Percentiles rank a stretch among this genome's conserved stretches.
These are phyloP conservation scores for Galerucella calmariensis DNA, from an alignment of 2,888 invertebrate genomes.

Conservation along the genomic window DNA sequence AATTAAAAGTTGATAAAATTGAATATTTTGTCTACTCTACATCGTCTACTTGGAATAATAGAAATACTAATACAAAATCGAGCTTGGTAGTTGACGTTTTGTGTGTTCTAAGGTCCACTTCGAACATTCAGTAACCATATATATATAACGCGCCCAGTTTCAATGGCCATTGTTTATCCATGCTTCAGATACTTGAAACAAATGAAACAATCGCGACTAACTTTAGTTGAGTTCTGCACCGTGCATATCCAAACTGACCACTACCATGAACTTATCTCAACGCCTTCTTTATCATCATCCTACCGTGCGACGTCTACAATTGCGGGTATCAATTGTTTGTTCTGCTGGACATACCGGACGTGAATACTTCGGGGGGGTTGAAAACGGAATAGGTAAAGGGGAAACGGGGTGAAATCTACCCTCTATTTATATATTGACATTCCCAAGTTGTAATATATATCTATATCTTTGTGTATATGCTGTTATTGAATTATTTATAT, in stretches of 20 bases:
- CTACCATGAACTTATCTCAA: constrained; percentile 53
- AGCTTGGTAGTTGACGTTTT: constrained; percentile 39
- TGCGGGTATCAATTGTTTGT: constrained; percentile 48
- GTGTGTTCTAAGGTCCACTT: constrained; percentile 42
- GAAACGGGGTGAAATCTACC: constrained; percentile 8
- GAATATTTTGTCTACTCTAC: no score
- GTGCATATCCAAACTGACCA: constrained; percentile 56
- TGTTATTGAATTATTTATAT: no score
- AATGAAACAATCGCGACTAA: constrained; percentile 55
- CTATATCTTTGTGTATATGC: no score
- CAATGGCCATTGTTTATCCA: constrained; percentile 58
- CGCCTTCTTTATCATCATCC: constrained; percentile 54
- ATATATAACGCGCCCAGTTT: constrained; percentile 48
- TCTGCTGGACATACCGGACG: constrained; percentile 37
- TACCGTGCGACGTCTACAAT: constrained; percentile 52
- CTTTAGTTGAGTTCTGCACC: constrained; percentile 59
- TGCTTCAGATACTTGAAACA: constrained; percentile 59
- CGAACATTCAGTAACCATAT: constrained; percentile 48
- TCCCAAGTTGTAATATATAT: constrained; percentile 24
- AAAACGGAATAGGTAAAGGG: background rate
- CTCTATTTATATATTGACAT: constrained; percentile 33
- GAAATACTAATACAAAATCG: constrained; percentile 16
- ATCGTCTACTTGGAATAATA: constrained; percentile 39
- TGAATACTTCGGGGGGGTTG: constrained; percentile 38
- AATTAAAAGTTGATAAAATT: no score